A percentile compares a stretch with the other conserved stretches of the same genome.
Conservation (phyloP, 2,113 vertebrate species). For the Galemys pyrenaicus region DNA sequence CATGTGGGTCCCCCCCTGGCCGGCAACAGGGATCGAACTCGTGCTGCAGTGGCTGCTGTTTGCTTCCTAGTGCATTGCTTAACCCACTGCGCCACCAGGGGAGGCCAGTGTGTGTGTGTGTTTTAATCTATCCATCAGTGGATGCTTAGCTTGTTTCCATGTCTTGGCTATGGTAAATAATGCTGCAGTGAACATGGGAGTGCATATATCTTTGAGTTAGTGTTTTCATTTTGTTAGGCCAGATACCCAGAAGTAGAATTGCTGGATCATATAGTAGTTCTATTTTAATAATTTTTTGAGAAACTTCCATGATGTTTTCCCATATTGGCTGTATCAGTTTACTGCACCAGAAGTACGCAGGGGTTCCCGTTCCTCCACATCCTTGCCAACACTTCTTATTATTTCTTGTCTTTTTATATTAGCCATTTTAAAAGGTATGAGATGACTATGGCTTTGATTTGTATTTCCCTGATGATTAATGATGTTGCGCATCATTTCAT, state of each 20-base stretch:
- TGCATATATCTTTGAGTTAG: background rate
- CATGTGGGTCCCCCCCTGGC: too few species aligned
- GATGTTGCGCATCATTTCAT: background rate
- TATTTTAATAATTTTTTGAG: background rate
- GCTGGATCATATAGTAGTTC: background rate
- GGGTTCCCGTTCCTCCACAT: background rate
- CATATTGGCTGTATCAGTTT: background rate
- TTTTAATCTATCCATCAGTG: background rate
- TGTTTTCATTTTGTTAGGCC: background rate
- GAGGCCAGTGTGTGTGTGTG: background rate
- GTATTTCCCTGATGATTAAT: background rate
- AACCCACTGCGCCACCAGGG: too few species aligned
- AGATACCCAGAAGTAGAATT: background rate
- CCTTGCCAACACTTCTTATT: too few species aligned
- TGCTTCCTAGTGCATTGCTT: too few species aligned
- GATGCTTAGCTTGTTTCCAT: background rate
- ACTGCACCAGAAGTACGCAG: background rate
- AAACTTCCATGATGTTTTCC: background rate
- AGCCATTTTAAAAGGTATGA: background rate
- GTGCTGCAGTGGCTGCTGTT: too few species aligned
- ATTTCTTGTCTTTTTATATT: background rate
- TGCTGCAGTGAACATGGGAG: background rate
- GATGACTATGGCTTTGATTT: background rate
- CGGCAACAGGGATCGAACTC: too few species aligned
- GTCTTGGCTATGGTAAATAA: background rate